Evolutionary conservation across 2,888 invertebrate genomes (phyloP).

Genomic region (Meliscaeva auricollis): DNA sequence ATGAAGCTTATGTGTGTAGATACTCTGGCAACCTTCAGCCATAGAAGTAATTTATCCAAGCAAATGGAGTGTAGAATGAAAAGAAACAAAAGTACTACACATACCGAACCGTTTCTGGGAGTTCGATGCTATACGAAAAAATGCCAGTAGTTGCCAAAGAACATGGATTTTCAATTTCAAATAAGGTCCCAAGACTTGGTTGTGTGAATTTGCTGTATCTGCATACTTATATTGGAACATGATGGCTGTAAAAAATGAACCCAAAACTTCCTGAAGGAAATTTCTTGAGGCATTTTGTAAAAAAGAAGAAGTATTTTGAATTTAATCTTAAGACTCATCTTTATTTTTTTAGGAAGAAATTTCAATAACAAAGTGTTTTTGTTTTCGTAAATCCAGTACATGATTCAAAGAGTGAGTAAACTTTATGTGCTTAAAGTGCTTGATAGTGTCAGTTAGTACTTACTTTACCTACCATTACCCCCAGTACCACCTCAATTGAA

Average conservation of each 20-base stretch:
- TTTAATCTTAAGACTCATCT: too few relatives aligned
- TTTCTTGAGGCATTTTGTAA: too few relatives aligned
- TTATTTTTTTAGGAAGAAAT: too few relatives aligned
- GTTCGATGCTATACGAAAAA: slow-evolving; percentile 19
- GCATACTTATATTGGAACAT: too few relatives aligned
- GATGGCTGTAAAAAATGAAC: too few relatives aligned
- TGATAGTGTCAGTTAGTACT: slow-evolving; percentile 18
- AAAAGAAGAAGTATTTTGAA: too few relatives aligned
- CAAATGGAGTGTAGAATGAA: slow-evolving; percentile 3
- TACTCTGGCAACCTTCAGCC: slow-evolving; percentile 60
- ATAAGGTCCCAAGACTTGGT: not conserved
- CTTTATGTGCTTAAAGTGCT: slow-evolving; percentile 6
- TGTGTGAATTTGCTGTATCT: not conserved
- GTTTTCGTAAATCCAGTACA: not conserved
- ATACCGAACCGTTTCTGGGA: slow-evolving; percentile 38
- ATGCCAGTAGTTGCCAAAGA: slow-evolving; percentile 43
- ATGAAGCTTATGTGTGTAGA: slow-evolving; percentile 21
- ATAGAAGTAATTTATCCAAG: slow-evolving; percentile 49
- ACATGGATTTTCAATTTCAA: slow-evolving; percentile 67
- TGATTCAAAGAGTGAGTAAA: not conserved
- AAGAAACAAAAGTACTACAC: not conserved
- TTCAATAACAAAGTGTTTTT: not conserved
- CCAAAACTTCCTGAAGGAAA: too few relatives aligned
- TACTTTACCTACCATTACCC: slow-evolving; percentile 2
- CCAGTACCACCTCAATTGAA: slow-evolving; percentile 3